Conservation (phyloP, 2,888 invertebrate species). For the Bombylius discolor region DNA sequence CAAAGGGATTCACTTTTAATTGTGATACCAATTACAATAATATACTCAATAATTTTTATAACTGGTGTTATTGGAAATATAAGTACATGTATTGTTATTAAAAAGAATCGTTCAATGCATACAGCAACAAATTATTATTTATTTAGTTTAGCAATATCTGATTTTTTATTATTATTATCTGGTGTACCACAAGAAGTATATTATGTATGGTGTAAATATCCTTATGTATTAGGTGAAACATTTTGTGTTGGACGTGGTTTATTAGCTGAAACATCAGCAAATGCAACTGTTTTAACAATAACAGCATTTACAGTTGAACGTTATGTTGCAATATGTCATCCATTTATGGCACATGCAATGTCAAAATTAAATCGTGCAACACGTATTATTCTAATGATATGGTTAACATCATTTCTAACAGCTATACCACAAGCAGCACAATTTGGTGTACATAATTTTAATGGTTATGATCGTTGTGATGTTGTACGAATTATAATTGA, state of each 20-base stretch:
- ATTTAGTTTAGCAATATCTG: slow-evolving; percentile 74
- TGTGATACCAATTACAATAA: slow-evolving; percentile 59
- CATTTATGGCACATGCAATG: slow-evolving; percentile 59
- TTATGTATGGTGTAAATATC: slow-evolving; percentile 62
- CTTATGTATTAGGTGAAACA: slow-evolving; percentile 62
- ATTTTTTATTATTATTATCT: slow-evolving; percentile 58
- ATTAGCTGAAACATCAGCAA: slow-evolving; percentile 67
- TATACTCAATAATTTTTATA: slow-evolving; percentile 64
- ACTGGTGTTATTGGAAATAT: slow-evolving; percentile 70
- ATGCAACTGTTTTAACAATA: slow-evolving; percentile 65
- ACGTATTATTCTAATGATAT: slow-evolving; percentile 59
- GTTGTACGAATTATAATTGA: slow-evolving; percentile 33
- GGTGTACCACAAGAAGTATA: slow-evolving; percentile 76
- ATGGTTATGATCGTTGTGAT: slow-evolving; percentile 27
- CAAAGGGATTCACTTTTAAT: slow-evolving; percentile 46
- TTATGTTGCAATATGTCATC: slow-evolving; percentile 50
- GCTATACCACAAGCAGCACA: slow-evolving; percentile 70
- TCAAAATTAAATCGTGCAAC: slow-evolving; percentile 72
- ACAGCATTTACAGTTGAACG: slow-evolving; percentile 74
- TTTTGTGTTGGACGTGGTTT: slow-evolving; percentile 68
- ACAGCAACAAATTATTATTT: slow-evolving; percentile 70
- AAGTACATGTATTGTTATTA: slow-evolving; percentile 73
- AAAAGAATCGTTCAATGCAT: slow-evolving; percentile 70
- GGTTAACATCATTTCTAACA: slow-evolving; percentile 61
- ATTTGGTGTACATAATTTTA: slow-evolving; percentile 46